These are phyloP conservation scores for Coendou prehensilis DNA, from an alignment of 2,797 vertebrate species.

Conservation along the genomic window DNA sequence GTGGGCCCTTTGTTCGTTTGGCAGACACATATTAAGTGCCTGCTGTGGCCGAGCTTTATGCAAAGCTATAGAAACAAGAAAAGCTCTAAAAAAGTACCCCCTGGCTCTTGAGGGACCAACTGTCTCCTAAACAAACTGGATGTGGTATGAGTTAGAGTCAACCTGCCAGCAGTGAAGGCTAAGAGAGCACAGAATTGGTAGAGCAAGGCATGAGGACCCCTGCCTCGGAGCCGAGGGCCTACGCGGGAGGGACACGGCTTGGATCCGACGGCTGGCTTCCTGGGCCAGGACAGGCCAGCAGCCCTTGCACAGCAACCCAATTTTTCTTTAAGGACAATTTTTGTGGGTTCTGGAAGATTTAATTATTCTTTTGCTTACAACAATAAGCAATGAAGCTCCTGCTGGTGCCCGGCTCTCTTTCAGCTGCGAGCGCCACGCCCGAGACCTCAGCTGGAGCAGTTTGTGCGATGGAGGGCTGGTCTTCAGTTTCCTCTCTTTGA, in stretches of 20 bases:
- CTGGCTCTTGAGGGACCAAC: background rate
- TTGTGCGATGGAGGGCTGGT: background rate
- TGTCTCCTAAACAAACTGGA: background rate
- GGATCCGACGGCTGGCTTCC: fast-evolving
- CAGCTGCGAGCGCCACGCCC: too few relatives aligned
- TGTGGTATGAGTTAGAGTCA: background rate
- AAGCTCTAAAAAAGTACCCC: background rate
- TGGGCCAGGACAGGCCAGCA: background rate
- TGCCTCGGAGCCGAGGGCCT: fast-evolving
- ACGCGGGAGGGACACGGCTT: fast-evolving
- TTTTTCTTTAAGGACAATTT: background rate
- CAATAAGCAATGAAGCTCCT: background rate
- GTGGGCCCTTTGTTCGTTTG: background rate
- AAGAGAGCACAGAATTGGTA: background rate
- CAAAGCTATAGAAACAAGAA: background rate
- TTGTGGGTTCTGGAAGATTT: background rate
- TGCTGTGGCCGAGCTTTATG: background rate
- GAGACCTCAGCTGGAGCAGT: too few relatives aligned
- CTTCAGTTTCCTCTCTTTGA: background rate
- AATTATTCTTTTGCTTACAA: background rate
- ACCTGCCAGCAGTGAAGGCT: too few relatives aligned
- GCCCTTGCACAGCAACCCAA: background rate
- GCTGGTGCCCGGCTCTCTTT: too few relatives aligned
- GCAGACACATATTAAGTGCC: background rate
- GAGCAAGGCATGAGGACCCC: fast-evolving